A percentile compares a stretch with the other conserved stretches of the same genome.
Conservation (phyloP, 2,888 invertebrate genomes). For the Synanthedon formicaeformis region DNA sequence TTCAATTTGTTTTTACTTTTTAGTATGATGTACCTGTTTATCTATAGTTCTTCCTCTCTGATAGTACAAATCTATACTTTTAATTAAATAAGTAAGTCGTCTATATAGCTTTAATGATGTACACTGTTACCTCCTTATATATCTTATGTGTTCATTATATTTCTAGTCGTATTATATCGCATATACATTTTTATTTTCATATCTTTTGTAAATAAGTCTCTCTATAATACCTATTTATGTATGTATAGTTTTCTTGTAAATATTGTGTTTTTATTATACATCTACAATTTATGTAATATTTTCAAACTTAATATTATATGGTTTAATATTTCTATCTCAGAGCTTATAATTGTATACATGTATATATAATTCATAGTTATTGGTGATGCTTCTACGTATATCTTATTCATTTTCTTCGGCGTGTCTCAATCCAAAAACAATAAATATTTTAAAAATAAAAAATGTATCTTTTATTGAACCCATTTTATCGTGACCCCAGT, state of each 20-base stretch:
- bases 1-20: conserved; percentile 7
- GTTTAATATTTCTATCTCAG: neutral
- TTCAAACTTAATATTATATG: neutral
- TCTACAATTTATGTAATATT: neutral
- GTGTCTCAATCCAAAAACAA: neutral
- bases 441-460: too few relatives aligned
- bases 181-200: conserved; percentile 12
- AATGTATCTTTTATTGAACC: too few relatives aligned
- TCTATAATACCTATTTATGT: conserved; percentile 52
- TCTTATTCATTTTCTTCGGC: neutral
- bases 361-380: neutral
- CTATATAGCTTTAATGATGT: conserved; percentile 41
- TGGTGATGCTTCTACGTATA: neutral
- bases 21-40: conserved; percentile 35
- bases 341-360: neutral
- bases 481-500: too few relatives aligned
- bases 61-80: conserved; percentile 42
- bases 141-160: conserved; percentile 29
- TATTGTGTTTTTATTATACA: neutral
- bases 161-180: conserved; percentile 24
- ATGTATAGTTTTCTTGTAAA: neutral
- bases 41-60: conserved; percentile 16
- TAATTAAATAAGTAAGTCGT: conserved; percentile 14
- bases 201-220: conserved; percentile 57
- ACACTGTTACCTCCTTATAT: conserved; percentile 18